phyloP scores from a whole-genome alignment of 2,888 invertebrate genomes.

The Polydrusus tereticollis region DNA sequence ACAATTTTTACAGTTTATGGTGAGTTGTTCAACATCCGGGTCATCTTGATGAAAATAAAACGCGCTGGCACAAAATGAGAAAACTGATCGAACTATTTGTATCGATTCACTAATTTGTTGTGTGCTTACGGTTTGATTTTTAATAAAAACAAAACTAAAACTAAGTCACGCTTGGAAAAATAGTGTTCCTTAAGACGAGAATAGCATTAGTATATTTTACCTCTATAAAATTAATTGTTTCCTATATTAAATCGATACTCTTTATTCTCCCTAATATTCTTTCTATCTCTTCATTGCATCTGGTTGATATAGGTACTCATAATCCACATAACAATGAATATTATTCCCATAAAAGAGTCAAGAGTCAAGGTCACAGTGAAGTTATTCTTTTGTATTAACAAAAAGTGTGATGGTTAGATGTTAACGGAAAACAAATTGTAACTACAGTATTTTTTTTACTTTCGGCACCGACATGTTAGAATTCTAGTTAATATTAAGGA shows the following conservation, averaged over 20 bases:
- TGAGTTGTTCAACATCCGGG: constrained; percentile 35
- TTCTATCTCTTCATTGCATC: background rate
- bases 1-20: constrained; percentile 35
- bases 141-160: no score
- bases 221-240: background rate
- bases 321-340: background rate
- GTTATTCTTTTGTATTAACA: background rate
- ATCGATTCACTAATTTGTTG: no score
- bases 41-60: constrained; percentile 24
- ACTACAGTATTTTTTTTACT: background rate
- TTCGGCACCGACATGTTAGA: no score
- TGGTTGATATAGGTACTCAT: background rate
- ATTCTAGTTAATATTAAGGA: background rate
- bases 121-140: no score
- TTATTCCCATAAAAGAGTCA: background rate
- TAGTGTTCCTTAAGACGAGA: no score
- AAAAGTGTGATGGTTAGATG: background rate
- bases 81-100: background rate
- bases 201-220: no score
- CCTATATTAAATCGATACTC: background rate
- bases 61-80: background rate
- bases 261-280: background rate
- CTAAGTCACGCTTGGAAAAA: no score
- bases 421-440: background rate
- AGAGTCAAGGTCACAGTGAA: constrained; percentile 1